These are phyloP conservation scores for Dryas iulia DNA, from an alignment of 1,140 invertebrate species.

Conservation along the genomic window DNA sequence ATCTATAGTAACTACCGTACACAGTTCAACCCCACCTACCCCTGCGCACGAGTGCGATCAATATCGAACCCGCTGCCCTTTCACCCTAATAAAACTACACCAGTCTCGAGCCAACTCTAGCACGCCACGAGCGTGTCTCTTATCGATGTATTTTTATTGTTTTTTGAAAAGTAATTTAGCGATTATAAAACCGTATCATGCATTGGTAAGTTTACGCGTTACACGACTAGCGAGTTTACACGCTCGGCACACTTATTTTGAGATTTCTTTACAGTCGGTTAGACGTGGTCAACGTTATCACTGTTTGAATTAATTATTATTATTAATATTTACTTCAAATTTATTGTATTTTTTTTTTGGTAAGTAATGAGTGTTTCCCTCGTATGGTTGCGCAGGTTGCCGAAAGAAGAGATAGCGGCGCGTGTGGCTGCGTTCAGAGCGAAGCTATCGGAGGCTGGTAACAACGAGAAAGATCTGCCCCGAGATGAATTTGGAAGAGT, in stretches of 20 bases:
- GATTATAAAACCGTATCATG: conserved; percentile 64
- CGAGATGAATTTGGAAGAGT: conserved; percentile 88
- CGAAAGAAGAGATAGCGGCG: conserved; percentile 88
- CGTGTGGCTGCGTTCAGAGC: conserved; percentile 90
- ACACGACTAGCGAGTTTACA: conserved; percentile 9
- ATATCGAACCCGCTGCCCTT: conserved; percentile 44
- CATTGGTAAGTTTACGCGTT: conserved; percentile 66
- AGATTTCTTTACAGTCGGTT: not conserved
- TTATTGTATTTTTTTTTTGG: not conserved
- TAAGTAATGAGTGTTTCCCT: conserved; percentile 68
- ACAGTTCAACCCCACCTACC: conserved; percentile 46
- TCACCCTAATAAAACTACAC: conserved; percentile 12
- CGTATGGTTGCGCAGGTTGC: conserved; percentile 83
- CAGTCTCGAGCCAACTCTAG: conserved; percentile 34
- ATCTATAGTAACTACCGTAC: no score
- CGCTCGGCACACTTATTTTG: conserved; percentile 44
- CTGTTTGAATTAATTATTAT: not conserved
- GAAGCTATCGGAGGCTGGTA: conserved; percentile 86
- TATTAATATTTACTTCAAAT: not conserved
- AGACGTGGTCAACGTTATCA: not conserved
- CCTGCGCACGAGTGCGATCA: conserved; percentile 73
- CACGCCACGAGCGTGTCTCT: conserved; percentile 44
- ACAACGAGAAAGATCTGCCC: conserved; percentile 79
- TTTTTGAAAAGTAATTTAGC: conserved; percentile 67
- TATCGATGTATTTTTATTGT: conserved; percentile 73